Evolutionary conservation across 1,140 invertebrate genomes (phyloP), one percentile per base, ranked within the genome.

Genomic region (Sycophila sp.): DNA sequence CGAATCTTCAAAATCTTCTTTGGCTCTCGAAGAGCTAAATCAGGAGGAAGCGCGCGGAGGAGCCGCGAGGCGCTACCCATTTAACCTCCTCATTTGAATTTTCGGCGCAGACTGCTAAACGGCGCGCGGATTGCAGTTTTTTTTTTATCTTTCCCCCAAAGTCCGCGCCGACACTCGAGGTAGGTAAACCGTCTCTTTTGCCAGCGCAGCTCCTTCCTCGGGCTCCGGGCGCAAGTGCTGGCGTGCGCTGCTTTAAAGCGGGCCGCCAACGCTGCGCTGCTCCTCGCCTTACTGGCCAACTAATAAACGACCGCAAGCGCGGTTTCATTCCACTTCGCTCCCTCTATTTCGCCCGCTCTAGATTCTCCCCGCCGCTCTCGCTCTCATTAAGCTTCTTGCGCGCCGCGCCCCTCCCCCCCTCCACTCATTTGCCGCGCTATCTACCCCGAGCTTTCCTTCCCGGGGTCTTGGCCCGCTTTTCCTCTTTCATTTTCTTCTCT

Each of bases 301-400:
- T 75, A 73, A 76, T 77, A 76, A 69, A 75, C 73, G 65, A 56
- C 72, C 59, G 36, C 36, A 28, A 69, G 47, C 67, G 11, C 15
- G 36, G 45, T 51, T 60, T 24, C 47, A 69, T 53, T 60, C 34
- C 55, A 36, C 38, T 55, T 56, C 63, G n/a, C 36, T 42, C n/a
- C 3, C 24, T 42, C 53, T 56, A 53, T 69, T 63, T 62, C 40
- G 17, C 34, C 13, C 53, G 36, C 30, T 51, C 62, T 19, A 65
- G 19, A 26, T 59, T 49, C 32, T 59, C 53, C 24, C 7, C 42
- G 47, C 36, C 47, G 53, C 34, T 32, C 32, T 38, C 32, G 38
- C 71, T 73, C 59, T 73, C 30, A 51, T 60, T 55, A 55, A 60
- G 34, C 32, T 62, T 60, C 53, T 60, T 58, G 17, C 36, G 4